A percentile compares a stretch with the other conserved stretches of the same genome.
Conservation (phyloP, 2,888 invertebrate species). For the Trachelus stipa region DNA sequence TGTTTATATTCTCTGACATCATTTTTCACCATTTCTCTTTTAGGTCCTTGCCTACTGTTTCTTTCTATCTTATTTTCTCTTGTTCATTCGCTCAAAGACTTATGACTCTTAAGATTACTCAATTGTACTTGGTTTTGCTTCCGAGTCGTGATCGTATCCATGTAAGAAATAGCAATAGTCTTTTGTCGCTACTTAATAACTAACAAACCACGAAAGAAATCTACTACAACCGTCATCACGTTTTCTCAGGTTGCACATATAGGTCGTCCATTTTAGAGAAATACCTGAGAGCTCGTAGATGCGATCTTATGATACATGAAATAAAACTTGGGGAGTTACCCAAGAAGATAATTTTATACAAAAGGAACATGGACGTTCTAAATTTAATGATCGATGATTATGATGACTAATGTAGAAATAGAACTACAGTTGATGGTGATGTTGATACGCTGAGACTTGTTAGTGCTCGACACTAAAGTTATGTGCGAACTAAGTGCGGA, state of each 20-base stretch:
- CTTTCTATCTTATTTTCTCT: background rate
- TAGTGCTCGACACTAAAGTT: background rate
- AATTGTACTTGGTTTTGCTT: background rate
- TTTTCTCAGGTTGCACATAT: background rate
- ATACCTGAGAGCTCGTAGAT: background rate
- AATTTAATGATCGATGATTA: background rate
- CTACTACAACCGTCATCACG: background rate
- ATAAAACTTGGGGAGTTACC: slow-evolving; percentile 32
- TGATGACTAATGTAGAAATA: background rate
- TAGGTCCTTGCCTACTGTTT: background rate
- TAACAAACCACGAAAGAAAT: background rate
- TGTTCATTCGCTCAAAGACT: background rate
- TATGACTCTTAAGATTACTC: background rate
- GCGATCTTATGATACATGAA: slow-evolving; percentile 20
- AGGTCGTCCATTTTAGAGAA: background rate
- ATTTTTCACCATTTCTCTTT: background rate
- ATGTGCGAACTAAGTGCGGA: background rate
- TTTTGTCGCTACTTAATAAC: background rate
- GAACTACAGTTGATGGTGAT: background rate
- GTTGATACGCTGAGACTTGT: background rate
- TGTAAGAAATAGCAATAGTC: background rate
- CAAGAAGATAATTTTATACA: slow-evolving; percentile 52
- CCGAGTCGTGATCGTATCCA: background rate
- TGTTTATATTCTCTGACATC: background rate
- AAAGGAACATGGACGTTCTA: slow-evolving; percentile 46